A percentile compares a stretch with the other conserved stretches of the same genome.
phyloP scores from a whole-genome alignment of 2,113 vertebrate species.

The Xiphophorus hellerii region DNA sequence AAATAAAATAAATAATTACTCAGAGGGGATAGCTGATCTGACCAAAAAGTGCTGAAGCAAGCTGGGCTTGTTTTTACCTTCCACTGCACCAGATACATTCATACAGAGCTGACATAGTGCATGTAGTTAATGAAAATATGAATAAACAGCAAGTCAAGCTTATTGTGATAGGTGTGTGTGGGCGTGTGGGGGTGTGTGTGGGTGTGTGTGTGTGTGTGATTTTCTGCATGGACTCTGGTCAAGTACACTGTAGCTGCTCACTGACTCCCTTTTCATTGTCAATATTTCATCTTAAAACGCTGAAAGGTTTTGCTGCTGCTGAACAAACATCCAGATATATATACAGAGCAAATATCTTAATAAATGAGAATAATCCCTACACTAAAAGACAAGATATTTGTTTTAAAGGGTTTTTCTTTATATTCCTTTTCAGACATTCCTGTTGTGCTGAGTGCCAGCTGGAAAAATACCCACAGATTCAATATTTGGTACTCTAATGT shows the following conservation, averaged over 20 bases:
- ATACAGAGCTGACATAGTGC: background rate
- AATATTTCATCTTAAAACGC: constrained; percentile 58
- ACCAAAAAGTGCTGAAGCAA: constrained; percentile 91
- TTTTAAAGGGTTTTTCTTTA: constrained; percentile 23
- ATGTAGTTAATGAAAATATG: background rate
- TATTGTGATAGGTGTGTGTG: background rate
- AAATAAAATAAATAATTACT: background rate
- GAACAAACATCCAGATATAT: constrained; percentile 56
- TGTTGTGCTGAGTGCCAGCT: constrained; percentile 9
- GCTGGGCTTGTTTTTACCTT: constrained; percentile 88
- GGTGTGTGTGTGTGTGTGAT: constrained; percentile 26
- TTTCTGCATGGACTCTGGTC: constrained; percentile 33
- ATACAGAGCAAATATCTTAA: constrained; percentile 47
- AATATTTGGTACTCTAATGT: constrained; percentile 10
- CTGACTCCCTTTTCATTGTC: constrained; percentile 39
- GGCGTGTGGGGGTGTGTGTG: constrained; percentile 30
- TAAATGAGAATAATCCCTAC: constrained; percentile 15
- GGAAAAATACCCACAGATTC: constrained; percentile 8
- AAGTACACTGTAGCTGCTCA: constrained; percentile 60
- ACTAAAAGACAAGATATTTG: constrained; percentile 29
- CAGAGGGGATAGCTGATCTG: constrained; percentile 38
- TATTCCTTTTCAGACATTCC: constrained; percentile 22
- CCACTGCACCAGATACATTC: background rate
- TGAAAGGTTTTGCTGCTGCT: constrained; percentile 69
- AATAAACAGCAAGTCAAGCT: background rate